These are phyloP conservation scores for Pseudochromis fuscus DNA, from an alignment of 2,797 vertebrate genomes.

Conservation along the genomic window DNA sequence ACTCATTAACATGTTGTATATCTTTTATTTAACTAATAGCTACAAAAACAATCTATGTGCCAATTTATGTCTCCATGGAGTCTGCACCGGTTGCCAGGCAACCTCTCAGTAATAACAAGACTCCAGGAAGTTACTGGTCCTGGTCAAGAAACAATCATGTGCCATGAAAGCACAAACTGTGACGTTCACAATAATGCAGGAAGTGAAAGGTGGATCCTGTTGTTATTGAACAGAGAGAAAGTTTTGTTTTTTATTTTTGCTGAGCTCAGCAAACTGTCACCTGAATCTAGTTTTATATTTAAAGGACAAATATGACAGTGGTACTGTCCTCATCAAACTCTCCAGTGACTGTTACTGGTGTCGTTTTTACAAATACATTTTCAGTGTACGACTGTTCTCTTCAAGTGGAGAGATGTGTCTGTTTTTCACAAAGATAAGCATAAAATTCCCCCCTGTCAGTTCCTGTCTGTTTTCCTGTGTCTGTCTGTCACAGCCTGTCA, in stretches of 20 bases:
- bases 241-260: not conserved
- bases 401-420: constrained; percentile 8
- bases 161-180: too few relatives aligned
- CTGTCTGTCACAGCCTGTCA: constrained; percentile 53
- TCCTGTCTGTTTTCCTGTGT: constrained; percentile 26
- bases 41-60: not conserved
- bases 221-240: not conserved
- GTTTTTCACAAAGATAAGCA: constrained; percentile 15
- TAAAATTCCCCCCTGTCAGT: constrained; percentile 37
- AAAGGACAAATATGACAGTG: not conserved
- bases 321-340: not conserved
- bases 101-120: not conserved
- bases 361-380: not conserved
- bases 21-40: not conserved
- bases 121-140: not conserved
- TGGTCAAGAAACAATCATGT: not conserved
- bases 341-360: not conserved
- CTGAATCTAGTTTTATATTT: not conserved
- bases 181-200: too few relatives aligned
- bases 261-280: not conserved
- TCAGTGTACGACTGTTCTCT: not conserved
- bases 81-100: too few relatives aligned
- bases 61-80: not conserved
- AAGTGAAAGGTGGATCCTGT: not conserved
- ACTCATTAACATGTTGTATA: too few relatives aligned